Percentiles rank a stretch among this genome's conserved stretches.
Conservation (phyloP, 2,888 invertebrate genomes). For the Acanthosoma haemorrhoidale region DNA sequence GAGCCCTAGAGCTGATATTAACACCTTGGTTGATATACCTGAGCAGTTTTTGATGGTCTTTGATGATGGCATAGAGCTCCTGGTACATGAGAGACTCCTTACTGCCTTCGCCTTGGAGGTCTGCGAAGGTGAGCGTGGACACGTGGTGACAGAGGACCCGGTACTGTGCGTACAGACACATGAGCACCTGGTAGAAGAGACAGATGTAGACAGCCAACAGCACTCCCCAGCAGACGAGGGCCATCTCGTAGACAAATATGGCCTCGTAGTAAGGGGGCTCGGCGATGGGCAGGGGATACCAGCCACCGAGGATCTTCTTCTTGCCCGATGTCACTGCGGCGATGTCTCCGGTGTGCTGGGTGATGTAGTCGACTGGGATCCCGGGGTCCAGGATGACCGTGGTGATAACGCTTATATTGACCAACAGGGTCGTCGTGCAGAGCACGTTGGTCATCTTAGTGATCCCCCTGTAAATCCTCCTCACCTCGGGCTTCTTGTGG, state of each 20-base stretch:
- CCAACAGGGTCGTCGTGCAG: not conserved
- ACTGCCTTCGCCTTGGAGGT: not conserved
- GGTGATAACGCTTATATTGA: not conserved
- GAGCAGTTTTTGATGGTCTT: not conserved
- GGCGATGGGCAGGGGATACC: not conserved
- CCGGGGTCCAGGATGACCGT: not conserved
- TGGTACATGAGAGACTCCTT: not conserved
- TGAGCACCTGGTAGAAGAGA: not conserved
- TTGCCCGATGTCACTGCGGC: not conserved
- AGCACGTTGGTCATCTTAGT: not conserved
- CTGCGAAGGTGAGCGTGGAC: not conserved
- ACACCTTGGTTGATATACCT: no score
- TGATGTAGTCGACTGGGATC: not conserved
- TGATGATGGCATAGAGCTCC: not conserved
- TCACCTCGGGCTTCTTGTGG: not conserved
- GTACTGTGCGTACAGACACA: not conserved
- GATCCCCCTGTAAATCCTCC: not conserved
- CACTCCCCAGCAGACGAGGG: not conserved
- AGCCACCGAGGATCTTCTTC: not conserved
- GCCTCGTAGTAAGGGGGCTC: not conserved
- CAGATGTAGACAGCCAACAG: not conserved
- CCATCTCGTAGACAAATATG: not conserved
- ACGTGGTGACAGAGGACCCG: not conserved
- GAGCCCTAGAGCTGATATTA: no score
- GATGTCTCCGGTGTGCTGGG: not conserved